Percentiles rank a stretch among this genome's conserved stretches.
These are phyloP conservation scores for Synodontis membranacea DNA, from an alignment of 2,113 vertebrate genomes.

Conservation along the genomic window DNA sequence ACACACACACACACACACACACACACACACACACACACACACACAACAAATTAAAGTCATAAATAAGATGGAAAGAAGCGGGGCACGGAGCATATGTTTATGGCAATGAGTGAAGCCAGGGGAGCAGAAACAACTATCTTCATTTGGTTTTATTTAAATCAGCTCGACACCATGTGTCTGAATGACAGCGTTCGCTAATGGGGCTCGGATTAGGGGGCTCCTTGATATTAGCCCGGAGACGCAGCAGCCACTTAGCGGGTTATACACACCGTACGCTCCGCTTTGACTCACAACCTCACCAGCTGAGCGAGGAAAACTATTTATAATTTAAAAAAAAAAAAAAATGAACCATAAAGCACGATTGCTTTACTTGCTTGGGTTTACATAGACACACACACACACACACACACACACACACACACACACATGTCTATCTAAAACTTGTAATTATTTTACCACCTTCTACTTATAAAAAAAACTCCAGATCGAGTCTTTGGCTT, in stretches of 20 bases:
- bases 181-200: slow-evolving; percentile 99
- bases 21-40: slow-evolving; percentile 51
- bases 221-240: slow-evolving; percentile 89
- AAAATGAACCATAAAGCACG: not conserved
- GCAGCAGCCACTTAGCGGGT: slow-evolving; percentile 78
- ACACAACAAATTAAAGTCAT: slow-evolving; percentile 99
- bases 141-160: slow-evolving; percentile 99
- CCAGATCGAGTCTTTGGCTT: not conserved
- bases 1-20: slow-evolving; percentile 67
- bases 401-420: not conserved
- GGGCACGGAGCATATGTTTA: slow-evolving; percentile 99
- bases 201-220: slow-evolving; percentile 90
- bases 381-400: not conserved
- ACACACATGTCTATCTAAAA: not conserved
- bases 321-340: slow-evolving; percentile 25
- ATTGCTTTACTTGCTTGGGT: slow-evolving; percentile 25
- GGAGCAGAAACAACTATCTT: slow-evolving; percentile 99
- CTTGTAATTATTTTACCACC: not conserved
- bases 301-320: slow-evolving; percentile 19
- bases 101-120: slow-evolving; percentile 99
- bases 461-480: not conserved
- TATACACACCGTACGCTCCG: slow-evolving; percentile 54
- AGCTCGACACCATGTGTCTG: slow-evolving; percentile 98
- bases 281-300: slow-evolving; percentile 37
- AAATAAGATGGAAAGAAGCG: slow-evolving; percentile 99